phyloP scores from a whole-genome alignment of 2,888 invertebrate genomes.

The Campoletis raptor region DNA sequence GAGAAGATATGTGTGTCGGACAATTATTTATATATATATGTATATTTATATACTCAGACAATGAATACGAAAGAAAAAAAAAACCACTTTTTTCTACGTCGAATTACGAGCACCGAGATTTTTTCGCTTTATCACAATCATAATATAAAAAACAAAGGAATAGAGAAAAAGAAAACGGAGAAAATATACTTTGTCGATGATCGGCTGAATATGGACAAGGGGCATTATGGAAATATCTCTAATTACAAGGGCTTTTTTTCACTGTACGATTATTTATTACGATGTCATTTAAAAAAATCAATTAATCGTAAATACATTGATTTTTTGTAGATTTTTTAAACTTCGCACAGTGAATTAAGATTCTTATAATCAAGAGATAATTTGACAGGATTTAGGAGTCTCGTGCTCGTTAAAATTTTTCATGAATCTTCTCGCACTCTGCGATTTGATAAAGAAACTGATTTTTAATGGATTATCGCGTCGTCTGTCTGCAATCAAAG shows the following conservation, averaged over 20 bases:
- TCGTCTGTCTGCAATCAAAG: background rate
- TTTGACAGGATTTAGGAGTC: background rate
- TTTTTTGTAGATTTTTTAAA: background rate
- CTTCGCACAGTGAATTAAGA: background rate
- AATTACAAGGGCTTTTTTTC: background rate
- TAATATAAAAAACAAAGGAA: background rate
- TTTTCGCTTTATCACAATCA: background rate
- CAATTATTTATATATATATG: conserved; percentile 63
- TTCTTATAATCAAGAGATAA: background rate
- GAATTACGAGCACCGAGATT: conserved; percentile 1
- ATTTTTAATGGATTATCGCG: background rate
- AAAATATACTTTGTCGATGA: background rate
- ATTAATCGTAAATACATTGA: background rate
- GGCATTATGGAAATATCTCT: background rate
- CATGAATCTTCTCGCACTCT: background rate
- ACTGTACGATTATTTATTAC: background rate
- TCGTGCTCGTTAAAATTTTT: background rate
- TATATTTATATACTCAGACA: conserved; percentile 55
- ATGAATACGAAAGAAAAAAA: background rate
- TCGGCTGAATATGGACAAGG: background rate
- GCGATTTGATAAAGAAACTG: background rate
- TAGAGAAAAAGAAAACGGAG: background rate
- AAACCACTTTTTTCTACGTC: background rate
- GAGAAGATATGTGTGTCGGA: conserved; percentile 60
- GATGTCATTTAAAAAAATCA: background rate